Percentiles rank a stretch among this genome's conserved stretches.
Evolutionary conservation across 2,888 invertebrate genomes (phyloP).

Genomic region (Drosophila falleni): DNA sequence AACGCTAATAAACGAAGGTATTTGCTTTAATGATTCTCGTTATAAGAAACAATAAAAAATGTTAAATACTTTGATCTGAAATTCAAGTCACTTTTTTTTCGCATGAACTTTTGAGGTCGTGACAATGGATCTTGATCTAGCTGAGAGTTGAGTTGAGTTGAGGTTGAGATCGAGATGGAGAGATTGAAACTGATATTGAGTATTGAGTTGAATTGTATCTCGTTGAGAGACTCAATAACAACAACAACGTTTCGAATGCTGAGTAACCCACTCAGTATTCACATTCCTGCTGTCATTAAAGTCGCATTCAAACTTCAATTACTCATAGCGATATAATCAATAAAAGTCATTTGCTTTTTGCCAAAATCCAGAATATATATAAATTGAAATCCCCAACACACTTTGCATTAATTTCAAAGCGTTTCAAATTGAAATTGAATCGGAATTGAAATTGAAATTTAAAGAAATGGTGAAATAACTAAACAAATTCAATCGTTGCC

Average conservation of each 20-base stretch:
- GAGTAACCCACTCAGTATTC: conserved; percentile 57
- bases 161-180: conserved; percentile 29
- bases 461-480: conserved; percentile 31
- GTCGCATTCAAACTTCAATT: conserved; percentile 65
- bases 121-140: conserved; percentile 69
- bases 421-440: conserved; percentile 53
- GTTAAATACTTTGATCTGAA: conserved; percentile 24
- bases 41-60: conserved; percentile 23
- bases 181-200: conserved; percentile 47
- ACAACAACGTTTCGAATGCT: conserved; percentile 23
- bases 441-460: conserved; percentile 31
- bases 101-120: conserved; percentile 69
- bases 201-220: conserved; percentile 12
- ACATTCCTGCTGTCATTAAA: conserved; percentile 65
- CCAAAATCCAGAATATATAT: conserved; percentile 25
- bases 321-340: conserved; percentile 70
- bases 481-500: conserved; percentile 34
- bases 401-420: conserved; percentile 58
- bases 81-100: conserved; percentile 42
- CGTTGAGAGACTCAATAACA: conserved; percentile 5
- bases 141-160: conserved; percentile 25
- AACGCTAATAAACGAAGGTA: conserved; percentile 18
- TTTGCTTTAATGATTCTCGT: conserved; percentile 21
- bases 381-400: conserved; percentile 31
- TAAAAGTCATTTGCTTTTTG: conserved; percentile 51